A percentile compares a stretch with the other conserved stretches of the same genome.
These are phyloP conservation scores for Oncorhynchus tshawytscha DNA, from an alignment of 2,113 vertebrate genomes.

Conservation along the genomic window DNA sequence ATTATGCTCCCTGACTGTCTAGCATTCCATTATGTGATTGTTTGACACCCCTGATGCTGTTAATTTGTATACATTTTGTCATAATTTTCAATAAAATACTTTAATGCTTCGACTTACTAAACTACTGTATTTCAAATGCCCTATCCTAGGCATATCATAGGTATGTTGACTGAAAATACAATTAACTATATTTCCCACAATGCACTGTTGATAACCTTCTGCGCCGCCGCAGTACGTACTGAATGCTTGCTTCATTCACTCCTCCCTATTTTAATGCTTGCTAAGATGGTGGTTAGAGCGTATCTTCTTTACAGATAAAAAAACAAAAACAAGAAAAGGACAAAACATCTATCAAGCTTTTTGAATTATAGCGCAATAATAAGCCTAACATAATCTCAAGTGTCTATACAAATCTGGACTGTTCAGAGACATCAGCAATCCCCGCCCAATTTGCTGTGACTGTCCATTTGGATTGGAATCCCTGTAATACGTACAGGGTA, in stretches of 20 bases:
- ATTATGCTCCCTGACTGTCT: not conserved
- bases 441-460: slow-evolving; percentile 75
- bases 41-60: too few relatives aligned
- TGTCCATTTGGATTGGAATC: slow-evolving; percentile 74
- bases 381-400: slow-evolving; percentile 50
- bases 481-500: slow-evolving; percentile 76
- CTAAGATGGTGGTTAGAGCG: slow-evolving; percentile 82
- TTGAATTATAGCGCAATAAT: slow-evolving; percentile 57
- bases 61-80: too few relatives aligned
- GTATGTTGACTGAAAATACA: not conserved
- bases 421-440: slow-evolving; percentile 67
- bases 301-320: slow-evolving; percentile 68
- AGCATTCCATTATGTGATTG: too few relatives aligned
- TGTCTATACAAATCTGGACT: slow-evolving; percentile 55
- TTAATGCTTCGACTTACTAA: too few relatives aligned
- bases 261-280: slow-evolving; percentile 78
- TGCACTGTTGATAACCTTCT: not conserved
- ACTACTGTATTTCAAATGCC: not conserved
- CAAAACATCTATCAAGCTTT: slow-evolving; percentile 65
- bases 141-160: not conserved
- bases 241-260: slow-evolving; percentile 71
- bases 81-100: too few relatives aligned
- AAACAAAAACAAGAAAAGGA: slow-evolving; percentile 67
- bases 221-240: slow-evolving; percentile 67
- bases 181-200: slow-evolving; percentile 64